Evolutionary conservation across 2,113 vertebrate genomes (phyloP), one percentile per base, ranked within the genome.

Genomic region (Anthoscopus minutus): DNA sequence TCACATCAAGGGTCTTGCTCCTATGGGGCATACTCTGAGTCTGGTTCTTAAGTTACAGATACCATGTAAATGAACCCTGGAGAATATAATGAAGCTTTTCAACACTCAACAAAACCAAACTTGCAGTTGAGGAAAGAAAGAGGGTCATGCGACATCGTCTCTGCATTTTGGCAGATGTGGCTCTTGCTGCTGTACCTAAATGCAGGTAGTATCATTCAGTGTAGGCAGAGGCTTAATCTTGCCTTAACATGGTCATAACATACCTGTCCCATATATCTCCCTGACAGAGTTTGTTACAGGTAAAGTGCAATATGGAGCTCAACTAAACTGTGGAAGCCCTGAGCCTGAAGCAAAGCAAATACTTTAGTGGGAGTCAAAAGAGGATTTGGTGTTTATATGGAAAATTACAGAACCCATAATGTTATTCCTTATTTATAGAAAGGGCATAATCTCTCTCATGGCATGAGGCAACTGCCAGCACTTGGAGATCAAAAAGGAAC

Each of bases 41-140:
- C 48, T 71, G 7, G 14, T 70, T 47, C 60, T 64, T 85, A 54
- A 64, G 16, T 77, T 73, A 61, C 53, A 65, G 48, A 14, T 15
- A 44, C 5, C 38, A 11, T 71, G 18, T 53, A 78, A 89, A 64
- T 33, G 64, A 48, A 51, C 18, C 31, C 21, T 82, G 31, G 23
- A 67, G 47, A 85, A 53, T 30, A 62, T 31, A 82, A 84, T 27
- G 42, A 67, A 91, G 14, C 28, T 93, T 92, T 70, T 91, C 35
- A 80, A 47, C 45, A 38, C 45, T 54, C 23, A 53, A 40, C 25
- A 77, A 67, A 88, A 73, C 33, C 25, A 44, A 86, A 58, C 2
- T 0, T 71, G 30, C 30, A 50, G 25, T 69, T 74, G 40, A 47
- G 13, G 38, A 44, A 54, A n/a, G 45, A 88, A 42, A 83, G 38